Percentiles rank a stretch among this genome's conserved stretches.
Evolutionary conservation across 1,140 invertebrate species (phyloP).

Genomic region (Panagrolaimus sp.): DNA sequence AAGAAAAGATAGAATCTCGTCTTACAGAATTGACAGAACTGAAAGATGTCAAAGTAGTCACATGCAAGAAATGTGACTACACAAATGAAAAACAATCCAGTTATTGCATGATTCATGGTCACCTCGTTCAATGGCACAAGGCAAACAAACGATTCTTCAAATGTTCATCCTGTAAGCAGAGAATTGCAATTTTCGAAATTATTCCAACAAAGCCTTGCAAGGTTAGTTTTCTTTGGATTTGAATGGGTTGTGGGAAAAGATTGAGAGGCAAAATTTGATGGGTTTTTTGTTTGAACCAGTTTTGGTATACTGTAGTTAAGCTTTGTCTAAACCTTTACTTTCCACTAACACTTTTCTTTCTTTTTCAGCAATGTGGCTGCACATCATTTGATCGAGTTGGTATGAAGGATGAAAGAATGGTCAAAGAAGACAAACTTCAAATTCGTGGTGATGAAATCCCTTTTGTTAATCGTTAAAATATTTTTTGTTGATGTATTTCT

Average conservation of each 20-base stretch:
- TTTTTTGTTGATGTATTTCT: background rate
- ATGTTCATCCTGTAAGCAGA: background rate
- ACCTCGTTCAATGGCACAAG: background rate
- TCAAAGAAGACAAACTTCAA: background rate
- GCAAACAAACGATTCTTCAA: slow-evolving; percentile 12
- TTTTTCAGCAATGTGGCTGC: background rate
- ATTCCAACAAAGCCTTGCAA: background rate
- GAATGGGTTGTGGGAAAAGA: too few species aligned
- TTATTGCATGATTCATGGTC: background rate
- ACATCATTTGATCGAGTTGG: slow-evolving; percentile 1
- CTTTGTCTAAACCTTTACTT: too few species aligned
- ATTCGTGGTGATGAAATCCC: background rate
- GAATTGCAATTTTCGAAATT: background rate
- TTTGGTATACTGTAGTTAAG: too few species aligned
- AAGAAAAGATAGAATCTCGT: background rate
- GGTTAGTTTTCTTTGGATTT: background rate
- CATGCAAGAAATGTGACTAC: background rate
- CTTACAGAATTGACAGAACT: slow-evolving; percentile 7
- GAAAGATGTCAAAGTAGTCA: background rate
- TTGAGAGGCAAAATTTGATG: too few species aligned
- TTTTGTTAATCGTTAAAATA: slow-evolving; percentile 10
- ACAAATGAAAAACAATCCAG: background rate
- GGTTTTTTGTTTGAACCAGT: too few species aligned
- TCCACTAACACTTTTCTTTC: too few species aligned
- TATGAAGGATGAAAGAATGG: slow-evolving; percentile 13